phyloP scores from a whole-genome alignment of 2,888 invertebrate genomes.

The Aphidoletes aphidimyza region DNA sequence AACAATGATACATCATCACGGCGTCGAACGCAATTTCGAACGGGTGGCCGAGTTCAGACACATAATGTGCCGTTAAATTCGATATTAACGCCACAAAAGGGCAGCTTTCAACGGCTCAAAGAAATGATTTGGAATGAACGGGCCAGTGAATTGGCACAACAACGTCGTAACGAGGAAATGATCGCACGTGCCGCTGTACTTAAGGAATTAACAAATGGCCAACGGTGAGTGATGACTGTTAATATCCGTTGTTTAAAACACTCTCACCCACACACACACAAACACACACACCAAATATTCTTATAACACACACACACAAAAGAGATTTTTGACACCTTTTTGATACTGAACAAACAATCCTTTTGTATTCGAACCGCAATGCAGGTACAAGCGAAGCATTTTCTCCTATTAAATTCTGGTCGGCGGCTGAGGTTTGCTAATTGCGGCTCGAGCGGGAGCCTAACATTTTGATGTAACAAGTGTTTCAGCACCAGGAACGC shows the following conservation, averaged over 20 bases:
- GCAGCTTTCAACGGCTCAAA: conserved; percentile 79
- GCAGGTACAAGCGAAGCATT: conserved; percentile 23
- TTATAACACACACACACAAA: too few relatives aligned
- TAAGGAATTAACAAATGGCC: conserved; percentile 73
- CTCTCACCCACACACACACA: neutral
- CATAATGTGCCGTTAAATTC: conserved; percentile 9
- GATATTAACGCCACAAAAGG: conserved; percentile 62
- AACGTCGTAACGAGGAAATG: conserved; percentile 78
- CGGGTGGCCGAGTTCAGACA: conserved; percentile 61
- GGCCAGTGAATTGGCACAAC: conserved; percentile 79
- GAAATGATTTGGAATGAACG: conserved; percentile 82
- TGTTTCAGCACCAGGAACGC: neutral
- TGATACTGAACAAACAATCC: too few relatives aligned
- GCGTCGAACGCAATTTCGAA: conserved; percentile 60
- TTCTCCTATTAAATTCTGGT: neutral
- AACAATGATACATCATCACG: conserved; percentile 56
- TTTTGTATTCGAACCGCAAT: neutral
- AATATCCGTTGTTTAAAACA: neutral
- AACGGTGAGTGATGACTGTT: conserved; percentile 65
- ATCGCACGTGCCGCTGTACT: conserved; percentile 72
- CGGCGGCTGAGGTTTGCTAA: neutral
- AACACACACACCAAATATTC: too few relatives aligned
- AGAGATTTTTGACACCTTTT: too few relatives aligned
- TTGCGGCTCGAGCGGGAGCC: neutral
- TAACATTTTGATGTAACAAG: conserved; percentile 7